Percentiles rank a stretch among this genome's conserved stretches.
phyloP scores from a whole-genome alignment of 2,888 invertebrate genomes.

The Pyrocoelia pectoralis region DNA sequence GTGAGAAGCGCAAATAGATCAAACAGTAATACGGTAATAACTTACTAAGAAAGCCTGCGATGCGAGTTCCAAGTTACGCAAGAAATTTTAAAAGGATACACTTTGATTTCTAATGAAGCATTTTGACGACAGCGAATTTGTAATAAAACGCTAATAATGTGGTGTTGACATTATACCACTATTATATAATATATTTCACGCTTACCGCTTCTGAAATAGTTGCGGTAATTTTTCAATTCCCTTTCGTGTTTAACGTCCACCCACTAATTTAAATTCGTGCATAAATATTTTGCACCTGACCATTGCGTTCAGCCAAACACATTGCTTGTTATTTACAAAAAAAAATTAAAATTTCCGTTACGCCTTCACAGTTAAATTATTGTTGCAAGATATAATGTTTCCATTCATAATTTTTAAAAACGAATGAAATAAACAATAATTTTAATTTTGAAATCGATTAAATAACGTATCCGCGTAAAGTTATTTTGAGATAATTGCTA shows the following conservation, averaged over 20 bases:
- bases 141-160: constrained; percentile 2
- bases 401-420: no score
- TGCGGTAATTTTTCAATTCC: constrained; percentile 10
- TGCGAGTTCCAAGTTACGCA: no score
- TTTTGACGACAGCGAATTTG: no score
- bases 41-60: no score
- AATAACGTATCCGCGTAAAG: constrained; percentile 29
- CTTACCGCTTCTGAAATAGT: not conserved
- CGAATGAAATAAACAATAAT: constrained; percentile 17
- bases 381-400: no score
- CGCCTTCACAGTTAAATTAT: constrained; percentile 38
- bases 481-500: constrained; percentile 40
- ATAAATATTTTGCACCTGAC: constrained; percentile 29
- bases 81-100: no score
- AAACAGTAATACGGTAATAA: no score
- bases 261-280: constrained; percentile 22
- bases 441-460: constrained; percentile 44
- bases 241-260: constrained; percentile 16
- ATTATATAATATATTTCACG: not conserved
- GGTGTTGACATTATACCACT: not conserved
- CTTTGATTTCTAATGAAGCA: no score
- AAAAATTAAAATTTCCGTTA: constrained; percentile 44
- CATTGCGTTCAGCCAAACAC: constrained; percentile 18
- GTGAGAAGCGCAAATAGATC: no score
- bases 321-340: not conserved